Percentiles rank a stretch among this genome's conserved stretches.
Evolutionary conservation across 1,140 invertebrate species (phyloP).

Genomic region (Spodoptera litura): DNA sequence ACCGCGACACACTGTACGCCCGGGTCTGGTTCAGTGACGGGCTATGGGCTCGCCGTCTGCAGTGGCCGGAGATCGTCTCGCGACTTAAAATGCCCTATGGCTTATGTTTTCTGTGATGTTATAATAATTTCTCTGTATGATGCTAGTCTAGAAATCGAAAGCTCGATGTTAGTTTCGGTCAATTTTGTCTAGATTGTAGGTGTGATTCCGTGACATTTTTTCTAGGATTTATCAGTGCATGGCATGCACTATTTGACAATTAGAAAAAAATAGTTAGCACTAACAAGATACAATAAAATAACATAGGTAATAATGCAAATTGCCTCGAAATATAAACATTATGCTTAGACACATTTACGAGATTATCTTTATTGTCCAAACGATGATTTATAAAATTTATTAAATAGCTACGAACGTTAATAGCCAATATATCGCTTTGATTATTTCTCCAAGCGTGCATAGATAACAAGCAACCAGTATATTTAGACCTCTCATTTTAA

Average conservation of each 20-base stretch:
- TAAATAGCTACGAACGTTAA: conserved; percentile 51
- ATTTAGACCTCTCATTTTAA: conserved; percentile 25
- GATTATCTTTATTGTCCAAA: conserved; percentile 51
- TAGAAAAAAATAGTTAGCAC: too few relatives aligned
- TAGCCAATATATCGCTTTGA: conserved; percentile 51
- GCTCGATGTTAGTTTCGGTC: too few relatives aligned
- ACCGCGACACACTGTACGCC: too few relatives aligned
- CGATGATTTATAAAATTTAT: conserved; percentile 55
- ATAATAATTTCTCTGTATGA: neutral
- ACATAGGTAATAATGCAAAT: neutral
- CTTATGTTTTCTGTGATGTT: neutral
- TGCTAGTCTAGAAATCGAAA: too few relatives aligned
- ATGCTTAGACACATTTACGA: conserved; percentile 18
- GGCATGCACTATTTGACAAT: too few relatives aligned
- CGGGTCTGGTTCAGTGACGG: too few relatives aligned
- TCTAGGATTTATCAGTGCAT: too few relatives aligned
- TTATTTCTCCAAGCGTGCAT: conserved; percentile 49
- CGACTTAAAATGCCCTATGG: neutral
- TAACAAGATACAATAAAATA: too few relatives aligned
- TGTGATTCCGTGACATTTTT: too few relatives aligned
- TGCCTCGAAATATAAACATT: conserved; percentile 1
- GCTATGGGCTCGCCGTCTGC: too few relatives aligned
- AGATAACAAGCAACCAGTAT: conserved; percentile 43
- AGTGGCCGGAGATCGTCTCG: too few relatives aligned
- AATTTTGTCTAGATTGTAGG: too few relatives aligned